These are phyloP conservation scores for Indicator indicator DNA, from an alignment of 2,113 vertebrate genomes.

Conservation along the genomic window DNA sequence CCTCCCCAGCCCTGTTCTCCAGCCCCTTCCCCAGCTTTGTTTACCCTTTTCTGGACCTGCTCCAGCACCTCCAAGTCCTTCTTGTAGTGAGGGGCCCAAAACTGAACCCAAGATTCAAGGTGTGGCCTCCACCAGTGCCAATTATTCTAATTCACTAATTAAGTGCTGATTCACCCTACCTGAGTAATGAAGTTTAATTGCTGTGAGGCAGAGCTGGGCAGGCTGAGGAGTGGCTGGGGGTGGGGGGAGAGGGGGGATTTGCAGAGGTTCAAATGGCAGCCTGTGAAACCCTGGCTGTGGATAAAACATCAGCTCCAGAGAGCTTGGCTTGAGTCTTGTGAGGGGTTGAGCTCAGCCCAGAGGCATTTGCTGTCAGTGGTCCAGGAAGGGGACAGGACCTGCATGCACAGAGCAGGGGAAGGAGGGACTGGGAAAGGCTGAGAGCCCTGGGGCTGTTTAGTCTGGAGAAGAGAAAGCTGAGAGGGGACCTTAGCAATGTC, in stretches of 20 bases:
- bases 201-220: neutral
- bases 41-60: no score
- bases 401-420: neutral
- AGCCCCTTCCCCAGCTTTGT: no score
- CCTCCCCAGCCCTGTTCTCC: no score
- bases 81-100: no score
- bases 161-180: neutral
- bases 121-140: no score
- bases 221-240: neutral
- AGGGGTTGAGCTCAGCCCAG: neutral
- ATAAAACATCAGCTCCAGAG: neutral
- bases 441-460: no score
- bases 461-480: no score
- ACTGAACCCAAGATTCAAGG: no score
- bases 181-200: slow-evolving; percentile 1
- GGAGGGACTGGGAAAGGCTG: neutral
- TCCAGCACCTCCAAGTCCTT: no score
- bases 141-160: no score
- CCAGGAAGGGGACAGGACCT: neutral
- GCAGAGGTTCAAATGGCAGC: neutral
- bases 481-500: no score
- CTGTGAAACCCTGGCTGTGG: neutral
- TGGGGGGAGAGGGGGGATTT: neutral
- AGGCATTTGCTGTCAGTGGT: neutral
- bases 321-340: neutral